Conservation (phyloP, 1,140 invertebrate genomes). For the Pentalonia nigronervosa region DNA sequence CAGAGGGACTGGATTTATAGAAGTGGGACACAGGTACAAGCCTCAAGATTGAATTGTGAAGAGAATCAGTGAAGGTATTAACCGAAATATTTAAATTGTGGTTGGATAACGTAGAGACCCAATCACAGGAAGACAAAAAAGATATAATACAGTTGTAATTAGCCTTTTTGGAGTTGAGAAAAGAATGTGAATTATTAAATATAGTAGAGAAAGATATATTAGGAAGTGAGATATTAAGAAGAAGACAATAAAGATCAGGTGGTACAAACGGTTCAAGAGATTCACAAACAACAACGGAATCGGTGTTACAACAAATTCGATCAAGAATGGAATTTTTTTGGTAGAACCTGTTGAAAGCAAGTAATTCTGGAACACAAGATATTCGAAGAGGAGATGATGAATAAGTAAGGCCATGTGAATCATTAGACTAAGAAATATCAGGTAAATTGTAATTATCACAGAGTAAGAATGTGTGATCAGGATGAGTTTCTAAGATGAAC, state of each 20-base stretch:
- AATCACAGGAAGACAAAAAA: slow-evolving; percentile 7
- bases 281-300: background rate
- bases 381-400: background rate
- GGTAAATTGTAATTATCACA: background rate
- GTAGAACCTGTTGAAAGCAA: background rate
- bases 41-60: slow-evolving; percentile 1
- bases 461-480: background rate
- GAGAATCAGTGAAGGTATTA: no score
- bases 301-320: background rate
- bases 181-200: background rate
- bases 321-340: slow-evolving; percentile 17
- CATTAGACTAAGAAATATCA: slow-evolving; percentile 15
- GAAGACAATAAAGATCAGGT: background rate
- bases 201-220: background rate
- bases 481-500: background rate
- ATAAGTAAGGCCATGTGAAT: background rate
- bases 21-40: background rate
- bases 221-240: background rate
- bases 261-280: slow-evolving; percentile 2
- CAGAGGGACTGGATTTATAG: background rate
- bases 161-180: background rate
- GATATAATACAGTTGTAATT: background rate
- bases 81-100: background rate
- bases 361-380: background rate
- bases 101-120: background rate